Percentiles rank a stretch among this genome's conserved stretches.
Conservation (phyloP, 1,140 invertebrate species). For the Popillia japonica region DNA sequence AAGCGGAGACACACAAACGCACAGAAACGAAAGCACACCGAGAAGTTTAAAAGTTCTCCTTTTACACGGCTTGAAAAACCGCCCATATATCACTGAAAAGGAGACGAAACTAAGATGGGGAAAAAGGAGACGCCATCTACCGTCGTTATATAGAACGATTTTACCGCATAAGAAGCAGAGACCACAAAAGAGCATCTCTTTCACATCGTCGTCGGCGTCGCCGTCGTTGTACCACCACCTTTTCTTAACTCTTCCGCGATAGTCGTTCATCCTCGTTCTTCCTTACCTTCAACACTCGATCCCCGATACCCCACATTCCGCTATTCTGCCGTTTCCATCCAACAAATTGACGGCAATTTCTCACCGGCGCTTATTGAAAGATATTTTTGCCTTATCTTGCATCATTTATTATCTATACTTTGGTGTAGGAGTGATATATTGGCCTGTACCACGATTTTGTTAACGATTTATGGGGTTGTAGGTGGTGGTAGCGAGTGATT, state of each 20-base stretch:
- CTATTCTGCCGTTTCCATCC: background rate
- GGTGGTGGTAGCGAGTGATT: background rate
- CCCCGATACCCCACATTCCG: background rate
- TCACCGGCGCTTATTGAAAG: conserved; percentile 17
- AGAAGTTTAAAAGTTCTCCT: conserved; percentile 4
- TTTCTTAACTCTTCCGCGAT: background rate
- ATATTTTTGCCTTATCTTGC: conserved; percentile 18
- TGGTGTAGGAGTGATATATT: background rate
- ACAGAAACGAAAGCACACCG: background rate
- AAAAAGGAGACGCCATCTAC: background rate
- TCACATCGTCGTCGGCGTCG: background rate
- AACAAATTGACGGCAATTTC: conserved; percentile 10
- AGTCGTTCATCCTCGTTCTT: background rate
- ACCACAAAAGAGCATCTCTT: background rate
- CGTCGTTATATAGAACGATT: background rate
- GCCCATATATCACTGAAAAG: background rate
- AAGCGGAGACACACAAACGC: no score
- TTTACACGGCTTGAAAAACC: background rate
- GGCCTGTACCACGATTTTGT: background rate
- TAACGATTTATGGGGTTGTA: conserved; percentile 3
- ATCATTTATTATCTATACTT: conserved; percentile 19
- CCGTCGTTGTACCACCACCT: background rate
- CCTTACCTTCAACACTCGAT: background rate
- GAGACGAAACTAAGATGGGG: background rate
- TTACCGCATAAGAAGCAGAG: background rate